Conservation (phyloP, 2,888 invertebrate species). For the Noctua pronuba region DNA sequence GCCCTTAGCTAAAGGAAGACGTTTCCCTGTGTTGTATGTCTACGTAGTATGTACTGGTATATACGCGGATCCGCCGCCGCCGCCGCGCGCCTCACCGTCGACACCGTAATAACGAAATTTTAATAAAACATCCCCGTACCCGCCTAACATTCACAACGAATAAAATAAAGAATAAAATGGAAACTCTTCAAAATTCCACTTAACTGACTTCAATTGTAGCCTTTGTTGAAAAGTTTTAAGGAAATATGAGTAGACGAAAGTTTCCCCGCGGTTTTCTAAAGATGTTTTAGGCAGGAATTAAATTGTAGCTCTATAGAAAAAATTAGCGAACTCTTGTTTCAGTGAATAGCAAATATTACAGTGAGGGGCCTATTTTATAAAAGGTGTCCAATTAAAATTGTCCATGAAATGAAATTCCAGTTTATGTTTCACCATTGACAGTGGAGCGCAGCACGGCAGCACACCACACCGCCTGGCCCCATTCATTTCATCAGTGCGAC, state of each 20-base stretch:
- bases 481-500: slow-evolving; percentile 77
- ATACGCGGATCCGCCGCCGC: slow-evolving; percentile 56
- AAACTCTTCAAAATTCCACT: slow-evolving; percentile 76
- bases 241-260: slow-evolving; percentile 68
- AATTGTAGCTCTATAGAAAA: slow-evolving; percentile 65
- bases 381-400: slow-evolving; percentile 81
- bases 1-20: slow-evolving; percentile 77
- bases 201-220: slow-evolving; percentile 76
- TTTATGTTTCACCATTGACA: slow-evolving; percentile 76
- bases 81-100: slow-evolving; percentile 71
- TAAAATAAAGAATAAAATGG: slow-evolving; percentile 76
- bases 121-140: slow-evolving; percentile 82
- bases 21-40: slow-evolving; percentile 69
- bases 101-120: slow-evolving; percentile 84
- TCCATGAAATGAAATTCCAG: slow-evolving; percentile 72
- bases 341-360: slow-evolving; percentile 65
- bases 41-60: slow-evolving; percentile 20
- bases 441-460: slow-evolving; percentile 66
- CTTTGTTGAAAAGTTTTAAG: slow-evolving; percentile 76
- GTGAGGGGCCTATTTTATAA: slow-evolving; percentile 68
- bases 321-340: slow-evolving; percentile 69
- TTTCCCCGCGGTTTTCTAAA: slow-evolving; percentile 66
- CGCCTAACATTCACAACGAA: slow-evolving; percentile 71
- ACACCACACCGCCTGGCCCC: slow-evolving; percentile 65
- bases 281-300: slow-evolving; percentile 63